Conservation (phyloP, 2,888 invertebrate species). For the Pomacea canaliculata region DNA sequence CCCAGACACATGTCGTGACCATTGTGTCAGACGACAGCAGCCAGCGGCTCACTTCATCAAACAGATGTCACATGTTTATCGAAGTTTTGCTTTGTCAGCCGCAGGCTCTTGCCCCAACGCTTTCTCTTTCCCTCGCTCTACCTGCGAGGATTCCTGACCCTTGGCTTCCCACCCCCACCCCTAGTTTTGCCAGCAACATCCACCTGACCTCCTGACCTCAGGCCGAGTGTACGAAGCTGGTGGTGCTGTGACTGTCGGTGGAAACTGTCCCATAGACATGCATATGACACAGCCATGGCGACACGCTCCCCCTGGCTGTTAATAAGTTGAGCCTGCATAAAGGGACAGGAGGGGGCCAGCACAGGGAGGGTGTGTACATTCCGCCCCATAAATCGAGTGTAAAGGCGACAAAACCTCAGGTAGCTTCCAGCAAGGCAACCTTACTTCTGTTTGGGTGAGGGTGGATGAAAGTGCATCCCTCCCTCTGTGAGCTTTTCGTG, state of each 20-base stretch:
- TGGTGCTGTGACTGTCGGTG: neutral
- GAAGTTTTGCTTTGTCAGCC: no score
- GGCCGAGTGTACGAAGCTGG: neutral
- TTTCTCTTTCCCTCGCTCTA: neutral
- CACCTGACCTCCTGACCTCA: neutral
- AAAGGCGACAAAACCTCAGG: neutral
- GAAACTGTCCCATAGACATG: slow-evolving; percentile 4
- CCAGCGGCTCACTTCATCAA: no score
- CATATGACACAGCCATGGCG: slow-evolving; percentile 8
- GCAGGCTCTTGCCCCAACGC: neutral
- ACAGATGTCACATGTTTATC: no score
- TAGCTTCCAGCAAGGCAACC: no score
- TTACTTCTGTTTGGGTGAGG: no score
- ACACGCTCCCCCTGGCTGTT: neutral
- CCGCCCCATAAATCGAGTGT: neutral
- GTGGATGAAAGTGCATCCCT: no score
- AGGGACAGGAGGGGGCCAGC: neutral
- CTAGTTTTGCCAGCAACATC: neutral
- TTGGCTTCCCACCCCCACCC: neutral
- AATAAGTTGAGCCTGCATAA: neutral
- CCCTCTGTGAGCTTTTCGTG: no score
- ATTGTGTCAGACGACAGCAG: no score
- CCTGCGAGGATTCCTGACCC: neutral
- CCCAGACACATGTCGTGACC: no score
- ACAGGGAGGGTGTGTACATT: neutral